Evolutionary conservation across 2,888 invertebrate genomes (phyloP), one percentile per base, ranked within the genome.

Genomic region (Drosophila quinaria): DNA sequence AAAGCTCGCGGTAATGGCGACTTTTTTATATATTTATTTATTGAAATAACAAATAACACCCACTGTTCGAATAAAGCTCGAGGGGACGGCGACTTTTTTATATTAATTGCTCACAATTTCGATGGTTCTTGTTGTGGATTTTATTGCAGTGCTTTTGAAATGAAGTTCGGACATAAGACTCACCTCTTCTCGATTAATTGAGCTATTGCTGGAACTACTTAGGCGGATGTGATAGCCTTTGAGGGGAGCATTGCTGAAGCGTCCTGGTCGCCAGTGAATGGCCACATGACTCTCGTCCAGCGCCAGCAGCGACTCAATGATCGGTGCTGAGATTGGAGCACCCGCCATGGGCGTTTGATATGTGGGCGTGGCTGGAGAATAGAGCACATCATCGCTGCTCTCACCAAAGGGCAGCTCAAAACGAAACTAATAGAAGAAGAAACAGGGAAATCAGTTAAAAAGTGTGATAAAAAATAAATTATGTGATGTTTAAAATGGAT

Each of bases 221-320:
- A 83, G 0, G 0, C 44, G 64, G 76, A 98, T 93, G 78, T 96
- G 96, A 93, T 97, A 98, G 77, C 97, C 97, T 70, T 97, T 95
- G 83, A 98, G 94, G 42, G 97, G 97, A 76, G 97, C 98, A 92
- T 97, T 97, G 56, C 96, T 96, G 91, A 96, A 97, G 59, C 95
- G 95, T 15, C 98, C 98, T 15, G 97, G 96, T 91, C 95, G 95
- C 98, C 98, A 98, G 84, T 96, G 96, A 69, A 98, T 95, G 74
- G 97, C 97, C 71, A 98, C 95, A 81, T 97, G 95, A 81, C 95
- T 95, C 55, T 96, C 95, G 92, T 98, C 97, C 61, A 97, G 95
- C 4, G 97, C 95, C 63, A 96, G 95, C 19, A 96, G 95, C 78
- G 96, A 94, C 78, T 97, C 94, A 74, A 97, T 95, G 70, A 94